phyloP scores from a whole-genome alignment of 2,888 invertebrate species.

The Acanthopleura granulata region DNA sequence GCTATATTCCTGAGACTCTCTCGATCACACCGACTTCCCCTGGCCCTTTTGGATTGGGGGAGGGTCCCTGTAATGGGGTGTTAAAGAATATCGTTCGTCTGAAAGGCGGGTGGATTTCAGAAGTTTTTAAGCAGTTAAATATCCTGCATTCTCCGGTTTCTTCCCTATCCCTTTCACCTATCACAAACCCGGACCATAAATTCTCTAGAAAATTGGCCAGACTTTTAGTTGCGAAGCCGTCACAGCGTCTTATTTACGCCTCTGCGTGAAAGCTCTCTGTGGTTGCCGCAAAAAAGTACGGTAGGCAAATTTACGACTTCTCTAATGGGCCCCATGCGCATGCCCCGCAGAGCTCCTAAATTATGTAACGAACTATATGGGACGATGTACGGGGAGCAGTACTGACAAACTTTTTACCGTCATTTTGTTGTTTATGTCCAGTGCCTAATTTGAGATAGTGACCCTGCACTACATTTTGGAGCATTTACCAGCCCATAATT shows the following conservation, averaged over 20 bases:
- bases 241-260: not conserved
- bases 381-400: not conserved
- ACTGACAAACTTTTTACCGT: slow-evolving; percentile 6
- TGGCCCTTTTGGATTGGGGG: too few relatives aligned
- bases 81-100: not conserved
- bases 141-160: not conserved
- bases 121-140: slow-evolving; percentile 10
- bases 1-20: too few relatives aligned
- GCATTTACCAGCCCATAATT: slow-evolving; percentile 5
- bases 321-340: slow-evolving; percentile 5
- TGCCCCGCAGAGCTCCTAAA: not conserved
- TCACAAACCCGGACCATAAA: not conserved
- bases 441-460: slow-evolving; percentile 2
- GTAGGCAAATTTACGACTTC: slow-evolving; percentile 2
- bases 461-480: not conserved
- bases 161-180: not conserved
- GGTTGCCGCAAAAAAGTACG: not conserved
- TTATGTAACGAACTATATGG: slow-evolving; percentile 3
- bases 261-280: slow-evolving; percentile 1
- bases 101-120: not conserved
- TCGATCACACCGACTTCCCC: too few relatives aligned
- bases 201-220: not conserved
- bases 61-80: not conserved
- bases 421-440: not conserved
- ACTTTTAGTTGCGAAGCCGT: slow-evolving; percentile 1